Conservation (phyloP, 2,797 vertebrate species). For the Melanotaenia nigrans region DNA sequence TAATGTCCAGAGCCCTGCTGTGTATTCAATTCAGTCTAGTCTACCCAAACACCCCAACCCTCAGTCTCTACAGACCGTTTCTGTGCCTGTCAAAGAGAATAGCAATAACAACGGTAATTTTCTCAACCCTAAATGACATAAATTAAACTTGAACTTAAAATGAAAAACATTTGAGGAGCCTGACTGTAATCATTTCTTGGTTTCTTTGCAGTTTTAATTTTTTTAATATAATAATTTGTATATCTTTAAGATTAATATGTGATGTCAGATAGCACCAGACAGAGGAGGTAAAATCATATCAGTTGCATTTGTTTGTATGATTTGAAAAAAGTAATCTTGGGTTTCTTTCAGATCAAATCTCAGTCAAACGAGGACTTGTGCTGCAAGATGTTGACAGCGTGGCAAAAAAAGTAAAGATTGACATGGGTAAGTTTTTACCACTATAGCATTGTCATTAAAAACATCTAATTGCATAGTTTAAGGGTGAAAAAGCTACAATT, state of each 20-base stretch:
- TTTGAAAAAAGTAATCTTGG: constrained; percentile 12
- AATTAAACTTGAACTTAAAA: too few species aligned
- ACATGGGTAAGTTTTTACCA: constrained; percentile 60
- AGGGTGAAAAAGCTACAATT: not conserved
- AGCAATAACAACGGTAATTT: constrained; percentile 59
- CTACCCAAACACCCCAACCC: constrained; percentile 41
- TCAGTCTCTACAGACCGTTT: constrained; percentile 47
- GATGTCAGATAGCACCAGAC: too few species aligned
- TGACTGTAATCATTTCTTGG: too few species aligned
- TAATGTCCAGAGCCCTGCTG: constrained; percentile 69
- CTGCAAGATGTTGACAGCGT: constrained; percentile 69
- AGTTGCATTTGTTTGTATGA: too few species aligned
- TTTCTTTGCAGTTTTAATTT: too few species aligned
- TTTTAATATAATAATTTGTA: too few species aligned
- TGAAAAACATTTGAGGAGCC: too few species aligned
- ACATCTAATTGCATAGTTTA: not conserved
- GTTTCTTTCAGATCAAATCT: constrained; percentile 65
- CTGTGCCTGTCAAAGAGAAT: constrained; percentile 38
- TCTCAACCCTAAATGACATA: not conserved
- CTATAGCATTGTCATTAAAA: not conserved
- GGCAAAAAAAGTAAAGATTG: constrained; percentile 81
- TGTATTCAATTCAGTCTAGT: constrained; percentile 54
- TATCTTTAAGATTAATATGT: too few species aligned
- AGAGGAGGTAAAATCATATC: too few species aligned
- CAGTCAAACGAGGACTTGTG: constrained; percentile 74